phyloP scores from a whole-genome alignment of 2,113 vertebrate genomes.

The Rhabdornis inornatus region DNA sequence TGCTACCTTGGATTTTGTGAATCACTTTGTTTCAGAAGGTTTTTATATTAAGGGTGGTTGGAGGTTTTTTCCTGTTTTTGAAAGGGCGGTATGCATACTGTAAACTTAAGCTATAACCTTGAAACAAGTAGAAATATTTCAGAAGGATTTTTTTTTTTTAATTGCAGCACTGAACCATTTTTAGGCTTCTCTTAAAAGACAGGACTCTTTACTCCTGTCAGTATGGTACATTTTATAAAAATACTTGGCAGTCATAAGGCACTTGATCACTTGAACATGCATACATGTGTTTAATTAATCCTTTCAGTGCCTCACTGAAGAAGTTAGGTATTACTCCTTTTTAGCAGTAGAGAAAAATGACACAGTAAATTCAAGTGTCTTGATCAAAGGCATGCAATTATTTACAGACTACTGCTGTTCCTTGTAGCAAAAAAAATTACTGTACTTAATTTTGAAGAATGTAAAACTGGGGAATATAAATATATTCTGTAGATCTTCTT shows the following conservation, averaged over 20 bases:
- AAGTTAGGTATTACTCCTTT: constrained; percentile 1
- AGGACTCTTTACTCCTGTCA: not conserved
- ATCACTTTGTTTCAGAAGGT: not conserved
- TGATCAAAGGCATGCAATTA: constrained; percentile 27
- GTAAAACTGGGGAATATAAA: not conserved
- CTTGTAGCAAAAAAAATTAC: not conserved
- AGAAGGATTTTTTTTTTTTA: not conserved
- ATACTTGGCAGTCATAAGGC: not conserved
- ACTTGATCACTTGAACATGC: not conserved
- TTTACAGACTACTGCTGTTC: constrained; percentile 10
- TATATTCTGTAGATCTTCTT: not conserved
- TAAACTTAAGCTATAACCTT: not conserved
- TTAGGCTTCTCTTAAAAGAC: not conserved
- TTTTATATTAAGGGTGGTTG: not conserved
- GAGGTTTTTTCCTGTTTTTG: accelerated
- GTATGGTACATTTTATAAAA: not conserved
- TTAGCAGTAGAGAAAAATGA: not conserved
- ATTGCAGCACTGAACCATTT: not conserved
- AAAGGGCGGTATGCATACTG: not conserved
- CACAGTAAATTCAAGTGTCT: not conserved
- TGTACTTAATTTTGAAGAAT: not conserved
- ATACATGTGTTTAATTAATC: constrained; percentile 18
- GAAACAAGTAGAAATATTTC: not conserved
- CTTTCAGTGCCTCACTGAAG: not conserved
- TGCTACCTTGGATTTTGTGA: not conserved